Evolutionary conservation across 2,797 vertebrate genomes (phyloP).

Genomic region (Malurus leucopterus): DNA sequence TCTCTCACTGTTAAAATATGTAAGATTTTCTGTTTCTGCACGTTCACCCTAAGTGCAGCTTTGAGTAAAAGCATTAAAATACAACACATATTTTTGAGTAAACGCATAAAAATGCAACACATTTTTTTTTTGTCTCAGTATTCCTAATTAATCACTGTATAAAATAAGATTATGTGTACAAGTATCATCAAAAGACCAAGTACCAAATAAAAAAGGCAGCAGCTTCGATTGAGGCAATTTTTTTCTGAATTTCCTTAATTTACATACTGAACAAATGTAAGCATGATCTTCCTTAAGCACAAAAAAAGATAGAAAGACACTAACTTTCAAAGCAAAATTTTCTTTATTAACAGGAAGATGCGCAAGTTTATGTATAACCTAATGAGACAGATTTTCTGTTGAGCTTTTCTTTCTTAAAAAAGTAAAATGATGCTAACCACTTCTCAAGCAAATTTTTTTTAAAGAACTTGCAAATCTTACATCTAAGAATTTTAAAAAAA

Average conservation of each 20-base stretch:
- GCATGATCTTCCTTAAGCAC: background rate
- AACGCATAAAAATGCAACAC: too few species aligned
- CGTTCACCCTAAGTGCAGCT: background rate
- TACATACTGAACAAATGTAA: background rate
- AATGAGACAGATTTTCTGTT: background rate
- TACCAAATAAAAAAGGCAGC: background rate
- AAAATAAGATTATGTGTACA: background rate
- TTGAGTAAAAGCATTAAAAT: slow-evolving; percentile 12
- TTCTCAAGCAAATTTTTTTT: background rate
- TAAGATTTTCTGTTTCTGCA: background rate
- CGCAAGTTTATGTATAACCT: background rate
- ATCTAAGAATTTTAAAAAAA: background rate
- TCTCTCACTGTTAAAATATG: background rate
- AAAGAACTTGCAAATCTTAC: background rate
- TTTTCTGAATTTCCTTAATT: background rate
- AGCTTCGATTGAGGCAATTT: background rate
- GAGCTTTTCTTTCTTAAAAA: background rate
- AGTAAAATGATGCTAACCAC: background rate
- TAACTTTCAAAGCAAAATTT: background rate
- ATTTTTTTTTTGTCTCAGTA: background rate
- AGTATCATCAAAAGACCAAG: background rate
- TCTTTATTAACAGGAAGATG: background rate
- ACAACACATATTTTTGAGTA: background rate
- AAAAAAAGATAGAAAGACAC: background rate
- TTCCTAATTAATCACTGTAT: slow-evolving; percentile 12